A percentile compares a stretch with the other conserved stretches of the same genome.
Evolutionary conservation across 2,797 vertebrate genomes (phyloP).

Genomic region (Tragopan temminckii): DNA sequence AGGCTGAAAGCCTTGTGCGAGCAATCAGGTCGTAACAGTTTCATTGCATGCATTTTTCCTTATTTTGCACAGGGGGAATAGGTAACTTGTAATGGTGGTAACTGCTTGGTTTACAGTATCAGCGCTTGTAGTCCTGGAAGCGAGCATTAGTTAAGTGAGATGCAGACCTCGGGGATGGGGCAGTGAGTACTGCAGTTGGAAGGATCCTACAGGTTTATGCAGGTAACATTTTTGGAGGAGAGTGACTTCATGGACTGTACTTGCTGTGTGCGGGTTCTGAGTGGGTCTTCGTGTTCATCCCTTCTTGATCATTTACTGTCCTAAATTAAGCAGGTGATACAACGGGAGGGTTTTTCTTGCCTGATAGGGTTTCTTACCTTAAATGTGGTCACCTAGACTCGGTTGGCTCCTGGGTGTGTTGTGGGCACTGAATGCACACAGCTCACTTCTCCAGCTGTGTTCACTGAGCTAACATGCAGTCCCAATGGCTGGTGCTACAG

Average conservation of each 20-base stretch:
- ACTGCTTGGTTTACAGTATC: not conserved
- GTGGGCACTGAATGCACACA: not conserved
- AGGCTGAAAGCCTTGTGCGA: not conserved
- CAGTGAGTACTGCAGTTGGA: rapidly evolving
- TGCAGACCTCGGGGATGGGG: not conserved
- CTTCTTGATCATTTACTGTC: not conserved
- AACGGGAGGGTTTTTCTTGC: not conserved
- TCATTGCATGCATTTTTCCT: rapidly evolving
- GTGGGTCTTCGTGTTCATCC: not conserved
- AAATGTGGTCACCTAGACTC: not conserved
- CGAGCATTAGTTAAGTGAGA: not conserved
- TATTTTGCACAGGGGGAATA: not conserved
- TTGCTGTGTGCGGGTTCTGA: not conserved
- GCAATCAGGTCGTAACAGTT: rapidly evolving
- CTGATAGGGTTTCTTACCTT: not conserved
- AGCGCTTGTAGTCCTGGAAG: not conserved
- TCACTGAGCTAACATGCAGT: not conserved
- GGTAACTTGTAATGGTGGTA: not conserved
- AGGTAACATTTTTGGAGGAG: rapidly evolving
- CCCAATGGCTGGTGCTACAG: not conserved
- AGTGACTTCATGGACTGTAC: not conserved
- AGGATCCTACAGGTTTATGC: not conserved
- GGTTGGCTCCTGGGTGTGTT: not conserved
- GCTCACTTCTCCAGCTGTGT: not conserved
- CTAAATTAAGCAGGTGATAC: not conserved